Evolutionary conservation across 2,888 invertebrate species (phyloP), one percentile per base, ranked within the genome.

Genomic region (Vannuccia rotundouncinata): DNA sequence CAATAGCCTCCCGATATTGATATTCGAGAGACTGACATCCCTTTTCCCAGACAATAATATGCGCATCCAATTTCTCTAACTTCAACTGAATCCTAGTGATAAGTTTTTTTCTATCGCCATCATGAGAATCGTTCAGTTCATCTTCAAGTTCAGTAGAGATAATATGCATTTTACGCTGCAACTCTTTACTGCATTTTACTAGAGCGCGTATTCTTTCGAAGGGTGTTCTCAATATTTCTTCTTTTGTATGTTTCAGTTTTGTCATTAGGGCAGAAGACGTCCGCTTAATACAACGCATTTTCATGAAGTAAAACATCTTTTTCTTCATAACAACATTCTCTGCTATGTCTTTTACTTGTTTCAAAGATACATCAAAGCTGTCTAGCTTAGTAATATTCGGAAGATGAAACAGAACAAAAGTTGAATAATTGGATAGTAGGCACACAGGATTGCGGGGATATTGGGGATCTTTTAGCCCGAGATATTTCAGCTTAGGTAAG

Each of bases 281-380:
- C n/a, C 75, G 10, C 22, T 75, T 75, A 75, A 75, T 75, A 5
- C 29, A 22, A 25, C 29, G 73, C 2, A 74, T 74, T 79, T 79
- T 79, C 88, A 88, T 88, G 82, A 85, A 86, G 83, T 88, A 88
- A 82, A 84, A 88, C 86, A 88, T 86, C 82, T 87, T 87, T 82
- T 88, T 88, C 83, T 87, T 88, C 78, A 84, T 82, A n/a, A 87
- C 87, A 27, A 87, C 87, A 22, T 85, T 84, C 87, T 87, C 86
- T 17, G 87, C 85, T 22, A 87, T 81, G 27, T 86, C 87, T 79
- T 83, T 84, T 60, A 87, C 84, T 22, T 84, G 83, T 80, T 85
- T 85, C 66, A 83, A 83, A n/a, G 84, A 83, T 78, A 87, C 84
- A 81, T 87, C 86, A 66, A 85, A 84, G 1, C 85, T 85, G 82